phyloP scores from a whole-genome alignment of 2,888 invertebrate species.

The Abrostola triplasia region DNA sequence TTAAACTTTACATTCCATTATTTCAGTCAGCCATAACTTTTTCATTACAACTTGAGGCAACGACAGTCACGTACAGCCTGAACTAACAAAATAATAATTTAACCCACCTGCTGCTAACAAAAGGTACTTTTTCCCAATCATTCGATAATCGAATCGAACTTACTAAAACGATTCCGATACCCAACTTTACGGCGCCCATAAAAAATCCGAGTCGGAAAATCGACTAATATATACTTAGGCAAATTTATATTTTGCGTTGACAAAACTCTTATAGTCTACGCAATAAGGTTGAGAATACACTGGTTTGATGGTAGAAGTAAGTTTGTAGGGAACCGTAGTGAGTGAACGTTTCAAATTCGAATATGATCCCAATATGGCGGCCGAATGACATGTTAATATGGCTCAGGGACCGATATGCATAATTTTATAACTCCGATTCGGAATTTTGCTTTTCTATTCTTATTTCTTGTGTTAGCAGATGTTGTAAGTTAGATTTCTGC shows the following conservation, averaged over 20 bases:
- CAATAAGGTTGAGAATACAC: conserved; percentile 57
- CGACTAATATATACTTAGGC: conserved; percentile 71
- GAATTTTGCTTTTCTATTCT: conserved; percentile 57
- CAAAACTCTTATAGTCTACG: conserved; percentile 16
- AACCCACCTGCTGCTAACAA: conserved; percentile 55
- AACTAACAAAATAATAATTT: conserved; percentile 62
- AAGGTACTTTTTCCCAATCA: conserved; percentile 65
- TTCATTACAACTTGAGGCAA: conserved; percentile 36
- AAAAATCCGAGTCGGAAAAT: conserved; percentile 67
- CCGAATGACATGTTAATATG: conserved; percentile 86
- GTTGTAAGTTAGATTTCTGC: conserved; percentile 48
- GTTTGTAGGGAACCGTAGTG: conserved; percentile 53
- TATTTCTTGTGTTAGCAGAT: conserved; percentile 52
- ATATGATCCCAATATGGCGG: conserved; percentile 85
- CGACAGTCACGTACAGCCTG: conserved; percentile 44
- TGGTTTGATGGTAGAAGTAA: conserved; percentile 41
- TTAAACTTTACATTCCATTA: too few species aligned
- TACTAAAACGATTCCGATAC: conserved; percentile 74
- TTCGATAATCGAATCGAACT: conserved; percentile 79
- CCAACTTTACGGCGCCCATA: conserved; percentile 75
- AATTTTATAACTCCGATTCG: conserved; percentile 76
- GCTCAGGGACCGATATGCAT: conserved; percentile 81
- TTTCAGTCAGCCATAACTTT: conserved; percentile 22
- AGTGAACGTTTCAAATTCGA: conserved; percentile 75
- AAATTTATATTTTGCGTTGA: conserved; percentile 20